These are phyloP conservation scores for Elysia crispata DNA, from an alignment of 2,888 invertebrate species.

Conservation along the genomic window DNA sequence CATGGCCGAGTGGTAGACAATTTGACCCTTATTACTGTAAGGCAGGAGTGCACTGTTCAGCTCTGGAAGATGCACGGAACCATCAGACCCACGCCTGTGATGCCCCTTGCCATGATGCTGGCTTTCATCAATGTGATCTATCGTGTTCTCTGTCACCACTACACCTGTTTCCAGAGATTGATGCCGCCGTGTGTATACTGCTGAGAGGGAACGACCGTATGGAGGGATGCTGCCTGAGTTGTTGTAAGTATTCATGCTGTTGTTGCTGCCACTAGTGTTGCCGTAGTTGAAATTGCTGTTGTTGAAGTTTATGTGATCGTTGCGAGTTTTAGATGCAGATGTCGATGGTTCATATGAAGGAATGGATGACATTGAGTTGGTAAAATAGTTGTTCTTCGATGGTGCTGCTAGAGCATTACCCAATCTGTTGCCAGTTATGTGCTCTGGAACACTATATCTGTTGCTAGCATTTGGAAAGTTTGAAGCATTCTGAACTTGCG, in stretches of 20 bases:
- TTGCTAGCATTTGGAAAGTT: background rate
- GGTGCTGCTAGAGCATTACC: background rate
- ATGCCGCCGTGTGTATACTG: constrained; percentile 18
- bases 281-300: no score
- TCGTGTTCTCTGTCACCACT: background rate
- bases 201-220: constrained; percentile 29
- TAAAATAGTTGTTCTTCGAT: background rate
- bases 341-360: background rate
- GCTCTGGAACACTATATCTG: background rate
- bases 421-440: no score
- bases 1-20: constrained; percentile 70
- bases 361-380: background rate
- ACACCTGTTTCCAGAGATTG: constrained; percentile 23
- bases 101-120: no score
- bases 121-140: background rate
- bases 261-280: no score
- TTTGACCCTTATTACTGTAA: constrained; percentile 46
- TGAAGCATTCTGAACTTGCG: background rate
- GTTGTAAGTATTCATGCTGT: background rate
- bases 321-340: background rate
- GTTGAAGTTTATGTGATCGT: background rate
- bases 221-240: background rate
- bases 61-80: constrained; percentile 20
- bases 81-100: constrained; percentile 25
- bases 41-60: constrained; percentile 26